phyloP scores from a whole-genome alignment of 2,113 vertebrate species.

The Cynopterus brachyotis region DNA sequence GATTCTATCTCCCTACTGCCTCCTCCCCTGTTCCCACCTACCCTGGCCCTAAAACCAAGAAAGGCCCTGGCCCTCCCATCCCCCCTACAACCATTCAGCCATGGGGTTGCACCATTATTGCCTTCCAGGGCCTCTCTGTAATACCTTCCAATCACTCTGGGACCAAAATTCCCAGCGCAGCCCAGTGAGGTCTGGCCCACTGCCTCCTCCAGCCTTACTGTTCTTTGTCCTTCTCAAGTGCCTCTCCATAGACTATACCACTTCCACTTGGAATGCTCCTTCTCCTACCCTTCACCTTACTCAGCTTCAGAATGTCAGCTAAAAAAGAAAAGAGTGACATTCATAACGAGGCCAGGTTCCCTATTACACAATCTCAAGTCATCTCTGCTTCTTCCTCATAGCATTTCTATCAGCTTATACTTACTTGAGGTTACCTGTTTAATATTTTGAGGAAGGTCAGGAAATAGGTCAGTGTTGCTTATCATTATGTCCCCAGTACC shows the following conservation, averaged over 20 bases:
- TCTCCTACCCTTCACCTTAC: neutral
- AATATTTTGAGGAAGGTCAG: neutral
- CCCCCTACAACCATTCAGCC: neutral
- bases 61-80: neutral
- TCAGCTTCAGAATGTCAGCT: neutral
- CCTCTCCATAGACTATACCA: neutral
- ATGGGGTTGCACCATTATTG: neutral
- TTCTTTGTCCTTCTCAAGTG: neutral
- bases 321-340: neutral
- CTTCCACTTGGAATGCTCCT: neutral
- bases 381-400: neutral
- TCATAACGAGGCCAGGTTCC: constrained; percentile 11
- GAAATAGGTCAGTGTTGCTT: neutral
- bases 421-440: neutral
- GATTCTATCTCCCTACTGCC: neutral
- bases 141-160: neutral
- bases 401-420: neutral
- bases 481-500: neutral
- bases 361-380: neutral
- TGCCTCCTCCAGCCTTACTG: too few relatives aligned
- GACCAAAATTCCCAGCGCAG: neutral
- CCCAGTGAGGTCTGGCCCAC: neutral
- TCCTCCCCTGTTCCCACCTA: neutral
- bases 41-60: neutral
- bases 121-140: neutral